Conservation (phyloP, 2,797 vertebrate genomes). For the Bradypodion pumilum region DNA sequence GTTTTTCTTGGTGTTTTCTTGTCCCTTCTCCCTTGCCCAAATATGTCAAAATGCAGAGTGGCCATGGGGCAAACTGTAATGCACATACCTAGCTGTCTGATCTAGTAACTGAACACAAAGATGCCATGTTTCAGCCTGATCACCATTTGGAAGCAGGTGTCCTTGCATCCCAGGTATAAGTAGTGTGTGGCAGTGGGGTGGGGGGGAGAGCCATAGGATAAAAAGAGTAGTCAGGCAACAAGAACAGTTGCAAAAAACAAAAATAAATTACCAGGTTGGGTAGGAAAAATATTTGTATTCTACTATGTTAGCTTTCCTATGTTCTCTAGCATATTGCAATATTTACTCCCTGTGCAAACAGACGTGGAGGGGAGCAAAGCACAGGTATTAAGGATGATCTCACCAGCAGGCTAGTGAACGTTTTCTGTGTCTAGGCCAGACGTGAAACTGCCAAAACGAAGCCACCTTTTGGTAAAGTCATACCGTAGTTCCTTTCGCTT, state of each 20-base stretch:
- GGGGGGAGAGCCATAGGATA: neutral
- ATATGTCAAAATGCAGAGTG: neutral
- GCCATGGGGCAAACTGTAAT: neutral
- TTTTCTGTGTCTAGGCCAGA: no score
- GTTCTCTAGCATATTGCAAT: neutral
- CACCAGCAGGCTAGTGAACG: neutral
- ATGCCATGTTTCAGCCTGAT: neutral
- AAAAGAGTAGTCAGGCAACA: neutral
- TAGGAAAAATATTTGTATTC: neutral
- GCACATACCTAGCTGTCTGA: neutral
- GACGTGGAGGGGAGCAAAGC: neutral
- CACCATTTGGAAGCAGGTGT: neutral
- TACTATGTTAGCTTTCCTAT: neutral
- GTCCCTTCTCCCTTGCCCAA: neutral
- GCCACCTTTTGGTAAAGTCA: no score
- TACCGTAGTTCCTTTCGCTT: no score
- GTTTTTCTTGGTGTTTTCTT: no score
- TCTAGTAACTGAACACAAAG: neutral
- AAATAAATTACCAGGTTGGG: neutral
- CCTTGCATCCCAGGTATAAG: neutral
- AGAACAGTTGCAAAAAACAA: neutral
- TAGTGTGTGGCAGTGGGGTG: neutral
- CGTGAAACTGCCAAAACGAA: no score
- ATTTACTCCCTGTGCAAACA: neutral
- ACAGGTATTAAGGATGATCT: neutral